phyloP scores from a whole-genome alignment of 2,888 invertebrate genomes.

The Rotaria macrura region DNA sequence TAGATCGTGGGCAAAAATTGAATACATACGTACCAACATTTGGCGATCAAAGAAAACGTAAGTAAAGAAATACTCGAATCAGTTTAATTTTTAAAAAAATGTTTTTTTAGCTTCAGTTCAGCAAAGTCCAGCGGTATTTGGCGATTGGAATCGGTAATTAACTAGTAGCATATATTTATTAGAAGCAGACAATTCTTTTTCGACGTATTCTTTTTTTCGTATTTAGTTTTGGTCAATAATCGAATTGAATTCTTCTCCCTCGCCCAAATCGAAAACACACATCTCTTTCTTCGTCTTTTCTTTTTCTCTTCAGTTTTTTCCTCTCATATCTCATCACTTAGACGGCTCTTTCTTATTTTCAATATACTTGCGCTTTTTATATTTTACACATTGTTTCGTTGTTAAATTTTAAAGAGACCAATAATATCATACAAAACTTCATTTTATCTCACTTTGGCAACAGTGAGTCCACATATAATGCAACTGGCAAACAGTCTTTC shows the following conservation, averaged over 20 bases:
- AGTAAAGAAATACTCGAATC: neutral
- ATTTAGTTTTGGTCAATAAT: neutral
- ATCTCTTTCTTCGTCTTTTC: neutral
- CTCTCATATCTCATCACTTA: neutral
- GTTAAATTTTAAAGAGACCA: neutral
- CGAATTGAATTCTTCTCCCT: neutral
- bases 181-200: too few relatives aligned
- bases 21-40: neutral
- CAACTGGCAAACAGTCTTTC: neutral
- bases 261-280: neutral
- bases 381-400: neutral
- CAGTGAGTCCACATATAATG: neutral
- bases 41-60: conserved; percentile 13
- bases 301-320: neutral
- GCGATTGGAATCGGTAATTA: neutral
- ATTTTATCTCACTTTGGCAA: neutral
- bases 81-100: neutral
- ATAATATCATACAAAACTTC: neutral
- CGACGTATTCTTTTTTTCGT: neutral
- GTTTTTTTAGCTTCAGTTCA: neutral
- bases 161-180: neutral
- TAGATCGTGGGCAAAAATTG: neutral
- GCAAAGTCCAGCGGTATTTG: neutral
- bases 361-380: neutral
- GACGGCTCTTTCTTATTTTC: neutral